These are phyloP conservation scores for Paraescarpia echinospica DNA, from an alignment of 1,140 invertebrate genomes.

Conservation along the genomic window DNA sequence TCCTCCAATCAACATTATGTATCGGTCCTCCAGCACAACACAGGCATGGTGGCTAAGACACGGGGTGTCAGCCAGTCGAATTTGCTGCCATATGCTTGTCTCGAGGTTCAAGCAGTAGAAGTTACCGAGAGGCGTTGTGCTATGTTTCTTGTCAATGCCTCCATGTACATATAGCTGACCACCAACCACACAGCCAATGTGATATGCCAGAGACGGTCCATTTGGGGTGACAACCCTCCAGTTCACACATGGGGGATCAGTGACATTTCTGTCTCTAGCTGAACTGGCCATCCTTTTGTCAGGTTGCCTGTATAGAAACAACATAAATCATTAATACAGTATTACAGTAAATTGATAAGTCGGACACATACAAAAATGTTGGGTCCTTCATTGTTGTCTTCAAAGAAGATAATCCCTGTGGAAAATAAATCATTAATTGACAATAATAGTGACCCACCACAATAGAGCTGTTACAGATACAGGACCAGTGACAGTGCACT, in stretches of 20 bases:
- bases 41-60: slow-evolving; percentile 51
- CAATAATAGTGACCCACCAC: too few species aligned
- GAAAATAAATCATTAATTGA: too few species aligned
- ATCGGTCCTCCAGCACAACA: slow-evolving; percentile 44
- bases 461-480: too few species aligned
- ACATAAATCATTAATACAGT: neutral
- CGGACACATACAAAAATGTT: neutral
- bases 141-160: slow-evolving; percentile 40
- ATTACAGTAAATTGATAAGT: neutral
- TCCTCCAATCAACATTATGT: slow-evolving; percentile 53
- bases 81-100: neutral
- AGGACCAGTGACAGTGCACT: too few species aligned
- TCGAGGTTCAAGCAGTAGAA: slow-evolving; percentile 41
- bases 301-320: neutral
- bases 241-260: neutral
- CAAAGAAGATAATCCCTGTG: too few species aligned
- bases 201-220: slow-evolving; percentile 47
- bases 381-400: too few species aligned
- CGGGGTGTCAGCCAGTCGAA: slow-evolving; percentile 30
- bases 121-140: slow-evolving; percentile 41
- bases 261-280: neutral
- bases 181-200: slow-evolving; percentile 36
- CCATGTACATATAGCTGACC: slow-evolving; percentile 50
- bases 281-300: neutral
- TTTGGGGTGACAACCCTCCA: slow-evolving; percentile 3